Evolutionary conservation across 2,797 vertebrate species (phyloP).

Genomic region (Enteromius viviparus): DNA sequence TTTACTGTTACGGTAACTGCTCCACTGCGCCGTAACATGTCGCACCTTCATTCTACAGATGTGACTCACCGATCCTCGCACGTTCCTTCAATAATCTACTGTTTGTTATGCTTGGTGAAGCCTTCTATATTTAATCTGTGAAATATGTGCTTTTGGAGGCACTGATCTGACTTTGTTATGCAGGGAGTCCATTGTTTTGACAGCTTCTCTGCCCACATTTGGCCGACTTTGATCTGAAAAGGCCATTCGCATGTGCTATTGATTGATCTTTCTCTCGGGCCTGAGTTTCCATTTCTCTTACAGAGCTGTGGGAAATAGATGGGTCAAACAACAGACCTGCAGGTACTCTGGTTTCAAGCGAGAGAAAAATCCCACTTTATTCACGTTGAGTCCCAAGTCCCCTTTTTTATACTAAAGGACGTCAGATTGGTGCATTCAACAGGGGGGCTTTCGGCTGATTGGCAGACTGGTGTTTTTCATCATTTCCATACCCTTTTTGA

Average conservation of each 20-base stretch:
- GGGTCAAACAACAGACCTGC: slow-evolving; percentile 34
- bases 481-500: slow-evolving; percentile 48
- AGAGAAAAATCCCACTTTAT: slow-evolving; percentile 24
- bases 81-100: slow-evolving; percentile 37
- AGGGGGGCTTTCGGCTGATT: slow-evolving; percentile 23
- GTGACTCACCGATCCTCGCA: slow-evolving; percentile 33
- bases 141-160: slow-evolving; percentile 42
- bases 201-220: slow-evolving; percentile 48
- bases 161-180: slow-evolving; percentile 39
- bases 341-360: slow-evolving; percentile 28
- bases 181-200: slow-evolving; percentile 54
- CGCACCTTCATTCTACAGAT: slow-evolving; percentile 48
- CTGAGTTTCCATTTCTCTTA: slow-evolving; percentile 36
- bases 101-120: slow-evolving; percentile 50
- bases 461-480: background rate
- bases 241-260: slow-evolving; percentile 54
- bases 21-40: slow-evolving; percentile 27
- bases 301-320: slow-evolving; percentile 18
- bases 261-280: slow-evolving; percentile 50
- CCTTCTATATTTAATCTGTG: slow-evolving; percentile 53
- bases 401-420: slow-evolving; percentile 18
- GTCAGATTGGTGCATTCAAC: slow-evolving; percentile 36
- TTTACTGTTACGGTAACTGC: slow-evolving; percentile 17
- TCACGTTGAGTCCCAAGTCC: slow-evolving; percentile 20
- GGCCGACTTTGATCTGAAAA: slow-evolving; percentile 58